A percentile compares a stretch with the other conserved stretches of the same genome.
These are phyloP conservation scores for Caenorhabditis afra DNA, from an alignment of 2,888 invertebrate genomes.

Conservation along the genomic window DNA sequence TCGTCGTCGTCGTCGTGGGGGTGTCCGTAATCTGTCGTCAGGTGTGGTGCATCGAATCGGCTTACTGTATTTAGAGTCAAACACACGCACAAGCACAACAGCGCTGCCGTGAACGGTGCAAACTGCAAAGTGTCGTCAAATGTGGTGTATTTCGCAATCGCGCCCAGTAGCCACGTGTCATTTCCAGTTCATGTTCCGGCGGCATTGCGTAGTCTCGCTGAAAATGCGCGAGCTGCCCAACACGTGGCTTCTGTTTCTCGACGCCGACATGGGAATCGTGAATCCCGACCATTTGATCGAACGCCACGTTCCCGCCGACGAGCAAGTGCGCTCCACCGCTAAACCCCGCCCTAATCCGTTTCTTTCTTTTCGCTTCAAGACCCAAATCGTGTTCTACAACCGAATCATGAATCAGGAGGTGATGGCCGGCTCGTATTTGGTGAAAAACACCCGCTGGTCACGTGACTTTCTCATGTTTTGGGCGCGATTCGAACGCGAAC, in stretches of 20 bases:
- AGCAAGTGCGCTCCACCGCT: slow-evolving; percentile 21
- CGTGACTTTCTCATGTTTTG: slow-evolving; percentile 57
- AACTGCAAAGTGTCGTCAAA: neutral
- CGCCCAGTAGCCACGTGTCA: no score
- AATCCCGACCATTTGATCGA: slow-evolving; percentile 71
- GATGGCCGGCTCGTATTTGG: slow-evolving; percentile 76
- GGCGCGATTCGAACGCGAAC: slow-evolving; percentile 60
- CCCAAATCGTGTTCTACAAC: slow-evolving; percentile 75
- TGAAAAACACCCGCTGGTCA: slow-evolving; percentile 55
- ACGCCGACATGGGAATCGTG: slow-evolving; percentile 67
- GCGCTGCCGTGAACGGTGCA: neutral
- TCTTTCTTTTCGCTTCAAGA: slow-evolving; percentile 43
- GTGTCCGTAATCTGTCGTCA: neutral
- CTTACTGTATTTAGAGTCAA: no score
- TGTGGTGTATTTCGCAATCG: neutral
- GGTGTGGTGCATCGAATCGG: neutral
- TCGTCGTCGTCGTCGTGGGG: no score
- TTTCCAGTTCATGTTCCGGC: slow-evolving; percentile 68
- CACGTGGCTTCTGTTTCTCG: slow-evolving; percentile 63
- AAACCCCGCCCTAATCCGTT: neutral
- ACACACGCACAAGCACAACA: no score
- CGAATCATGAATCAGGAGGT: slow-evolving; percentile 78
- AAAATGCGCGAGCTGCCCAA: slow-evolving; percentile 39
- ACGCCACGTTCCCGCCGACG: slow-evolving; percentile 60
- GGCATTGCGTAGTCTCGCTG: slow-evolving; percentile 62